Evolutionary conservation across 2,113 vertebrate species (phyloP), one percentile per base, ranked within the genome.

Genomic region (Prochilodus magdalenae): DNA sequence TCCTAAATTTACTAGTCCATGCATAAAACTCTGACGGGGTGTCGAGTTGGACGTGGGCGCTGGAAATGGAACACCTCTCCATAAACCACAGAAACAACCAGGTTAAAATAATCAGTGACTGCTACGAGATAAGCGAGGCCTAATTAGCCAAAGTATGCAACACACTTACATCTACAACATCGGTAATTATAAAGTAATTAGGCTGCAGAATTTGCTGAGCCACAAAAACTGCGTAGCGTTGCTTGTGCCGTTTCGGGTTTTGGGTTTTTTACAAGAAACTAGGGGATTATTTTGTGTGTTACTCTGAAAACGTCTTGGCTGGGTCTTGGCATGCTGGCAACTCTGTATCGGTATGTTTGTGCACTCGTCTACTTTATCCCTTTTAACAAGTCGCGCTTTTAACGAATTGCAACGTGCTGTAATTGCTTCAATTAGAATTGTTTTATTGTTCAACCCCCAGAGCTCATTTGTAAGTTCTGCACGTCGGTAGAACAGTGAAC

Each of bases 221-320:
- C 62, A 76, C 36, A 73, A 49, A 73, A 59, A 85, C 70, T 18
- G 33, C 49, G 33, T 59, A 77, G 57, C 60, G 16, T 76, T 65
- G 66, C 51, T 77, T 84, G 49, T 76, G 63, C 62, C 51, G 57
- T 66, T 27, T 53, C 7, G 40, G 22, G 40, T 69, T 69, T 70
- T 24, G 40, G 66, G 49, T 60, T 81, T 60, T 81, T 84, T 73
- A 81, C 78, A 55, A 76, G 30, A 84, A 71, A 53, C 80, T 75
- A 20, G 2, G 14, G n/a, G 40, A 22, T 12, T 40, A 15, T 7
- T n/a, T n/a, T n/a, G n/a, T 59, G 12, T 60, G 22, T 67, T 67
- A 13, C n/a, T 26, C n/a, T 40, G 29, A 67, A 40, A 67, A 67
- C 65, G 40, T 67, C 33, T 40, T 67, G 65, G 20, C 30, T 40